A percentile compares a stretch with the other conserved stretches of the same genome.
Conservation (phyloP, 1,140 invertebrate species). For the Drosophila serrata region DNA sequence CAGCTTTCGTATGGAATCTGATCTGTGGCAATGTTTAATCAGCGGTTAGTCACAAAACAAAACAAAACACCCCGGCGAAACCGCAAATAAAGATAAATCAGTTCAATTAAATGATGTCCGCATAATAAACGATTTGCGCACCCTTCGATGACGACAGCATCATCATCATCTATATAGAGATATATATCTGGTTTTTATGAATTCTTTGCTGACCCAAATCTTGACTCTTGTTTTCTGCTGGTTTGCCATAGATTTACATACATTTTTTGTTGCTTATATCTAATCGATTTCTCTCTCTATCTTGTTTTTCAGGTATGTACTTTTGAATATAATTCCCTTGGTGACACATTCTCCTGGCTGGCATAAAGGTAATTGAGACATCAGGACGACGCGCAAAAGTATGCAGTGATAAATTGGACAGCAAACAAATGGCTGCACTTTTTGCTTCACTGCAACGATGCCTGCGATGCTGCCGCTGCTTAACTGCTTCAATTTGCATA, state of each 20-base stretch:
- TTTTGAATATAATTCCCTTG: conserved; percentile 12
- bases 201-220: conserved; percentile 62
- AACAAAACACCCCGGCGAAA: conserved; percentile 29
- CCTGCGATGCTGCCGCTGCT: conserved; percentile 33
- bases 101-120: conserved; percentile 58
- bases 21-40: conserved; percentile 29
- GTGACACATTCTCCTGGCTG: conserved; percentile 4
- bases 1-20: conserved; percentile 17
- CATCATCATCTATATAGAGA: conserved; percentile 25
- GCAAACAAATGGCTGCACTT: conserved; percentile 63
- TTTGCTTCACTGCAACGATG: conserved; percentile 29
- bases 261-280: conserved; percentile 39
- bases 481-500: conserved; percentile 83
- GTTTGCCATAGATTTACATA: conserved; percentile 48
- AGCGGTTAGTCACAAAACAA: conserved; percentile 55
- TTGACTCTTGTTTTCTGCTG: conserved; percentile 71
- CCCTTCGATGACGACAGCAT: conserved; percentile 51
- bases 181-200: conserved; percentile 42
- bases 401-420: conserved; percentile 76
- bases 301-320: conserved; percentile 62
- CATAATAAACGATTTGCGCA: conserved; percentile 52
- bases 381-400: conserved; percentile 66
- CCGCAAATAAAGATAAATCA: conserved; percentile 63
- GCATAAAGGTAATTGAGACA: conserved; percentile 59
- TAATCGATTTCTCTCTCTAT: conserved; percentile 21